Conservation (phyloP, 2,888 invertebrate genomes). For the Acanthopleura granulata region DNA sequence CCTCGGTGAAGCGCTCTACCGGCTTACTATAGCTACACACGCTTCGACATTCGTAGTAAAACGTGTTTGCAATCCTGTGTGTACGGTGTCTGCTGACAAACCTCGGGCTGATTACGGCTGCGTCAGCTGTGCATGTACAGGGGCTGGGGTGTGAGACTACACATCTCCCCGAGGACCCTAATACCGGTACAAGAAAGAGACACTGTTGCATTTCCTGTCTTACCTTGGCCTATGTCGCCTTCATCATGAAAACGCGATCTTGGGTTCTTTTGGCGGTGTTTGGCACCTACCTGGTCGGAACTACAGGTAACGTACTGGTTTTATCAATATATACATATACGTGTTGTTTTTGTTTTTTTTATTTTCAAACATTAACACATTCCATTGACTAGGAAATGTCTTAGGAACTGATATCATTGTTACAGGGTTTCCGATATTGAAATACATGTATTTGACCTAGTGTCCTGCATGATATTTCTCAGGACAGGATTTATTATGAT, state of each 20-base stretch:
- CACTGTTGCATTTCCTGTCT: too few relatives aligned
- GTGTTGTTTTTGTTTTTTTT: neutral
- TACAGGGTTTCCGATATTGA: neutral
- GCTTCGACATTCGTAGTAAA: neutral
- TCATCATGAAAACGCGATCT: neutral
- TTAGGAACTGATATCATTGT: neutral
- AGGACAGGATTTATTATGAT: too few relatives aligned
- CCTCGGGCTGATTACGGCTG: neutral
- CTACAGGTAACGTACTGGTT: neutral
- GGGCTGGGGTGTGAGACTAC: neutral
- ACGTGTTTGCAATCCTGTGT: neutral
- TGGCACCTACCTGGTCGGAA: neutral
- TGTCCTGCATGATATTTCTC: neutral
- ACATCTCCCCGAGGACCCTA: neutral
- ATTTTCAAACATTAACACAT: too few relatives aligned
- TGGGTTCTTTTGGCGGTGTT: neutral
- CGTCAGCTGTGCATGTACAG: neutral
- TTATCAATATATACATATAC: neutral
- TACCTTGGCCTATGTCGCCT: too few relatives aligned
- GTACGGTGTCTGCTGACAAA: neutral
- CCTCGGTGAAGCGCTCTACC: neutral
- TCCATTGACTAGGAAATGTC: too few relatives aligned
- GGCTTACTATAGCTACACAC: constrained; percentile 3
- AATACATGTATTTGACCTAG: neutral
- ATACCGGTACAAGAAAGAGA: neutral